phyloP scores from a whole-genome alignment of 1,140 invertebrate genomes.

The Cydia strobilella region DNA sequence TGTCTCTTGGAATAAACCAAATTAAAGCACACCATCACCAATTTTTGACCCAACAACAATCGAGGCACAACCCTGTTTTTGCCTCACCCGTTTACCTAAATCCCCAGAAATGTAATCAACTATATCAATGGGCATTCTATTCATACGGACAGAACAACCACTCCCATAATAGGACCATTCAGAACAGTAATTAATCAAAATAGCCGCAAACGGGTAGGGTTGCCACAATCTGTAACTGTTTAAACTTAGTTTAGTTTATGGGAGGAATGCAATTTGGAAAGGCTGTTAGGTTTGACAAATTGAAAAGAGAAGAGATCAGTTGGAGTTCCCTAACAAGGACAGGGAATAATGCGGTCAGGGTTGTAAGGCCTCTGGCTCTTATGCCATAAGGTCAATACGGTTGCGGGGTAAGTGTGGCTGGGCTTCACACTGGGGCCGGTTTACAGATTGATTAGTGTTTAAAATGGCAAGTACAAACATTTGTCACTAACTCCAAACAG shows the following conservation, averaged over 20 bases:
- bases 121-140: conserved; percentile 30
- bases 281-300: conserved; percentile 11
- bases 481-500: too few relatives aligned
- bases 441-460: too few relatives aligned
- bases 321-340: too few relatives aligned
- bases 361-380: not conserved
- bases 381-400: too few relatives aligned
- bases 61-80: conserved; percentile 8
- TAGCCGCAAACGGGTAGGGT: conserved; percentile 18
- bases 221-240: conserved; percentile 8
- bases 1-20: too few relatives aligned
- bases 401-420: too few relatives aligned
- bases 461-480: too few relatives aligned
- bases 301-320: not conserved
- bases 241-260: not conserved
- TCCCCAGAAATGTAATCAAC: conserved; percentile 32
- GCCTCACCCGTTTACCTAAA: conserved; percentile 7
- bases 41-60: not conserved
- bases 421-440: too few relatives aligned
- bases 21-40: too few relatives aligned
- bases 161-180: conserved; percentile 23
- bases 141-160: conserved; percentile 24
- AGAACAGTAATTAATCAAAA: conserved; percentile 32
- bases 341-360: not conserved
- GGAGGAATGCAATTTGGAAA: not conserved